Conservation (phyloP, 2,113 vertebrate species). For the Microtus richardsoni region DNA sequence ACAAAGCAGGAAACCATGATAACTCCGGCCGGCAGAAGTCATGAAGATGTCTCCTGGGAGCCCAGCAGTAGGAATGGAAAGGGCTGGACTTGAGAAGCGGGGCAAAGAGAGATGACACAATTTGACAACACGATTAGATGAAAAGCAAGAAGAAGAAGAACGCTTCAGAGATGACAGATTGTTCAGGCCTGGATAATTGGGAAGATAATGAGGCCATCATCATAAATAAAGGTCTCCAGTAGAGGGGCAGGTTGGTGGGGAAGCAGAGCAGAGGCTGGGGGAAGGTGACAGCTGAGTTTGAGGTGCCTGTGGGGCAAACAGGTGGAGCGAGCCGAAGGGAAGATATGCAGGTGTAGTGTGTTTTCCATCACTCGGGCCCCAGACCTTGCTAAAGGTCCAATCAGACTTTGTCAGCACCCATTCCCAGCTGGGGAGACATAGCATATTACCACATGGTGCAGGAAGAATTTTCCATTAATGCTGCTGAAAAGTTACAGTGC, state of each 20-base stretch:
- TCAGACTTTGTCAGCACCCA: slow-evolving; percentile 33
- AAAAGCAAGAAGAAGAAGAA: background rate
- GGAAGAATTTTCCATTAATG: slow-evolving; percentile 11
- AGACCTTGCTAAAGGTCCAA: slow-evolving; percentile 28
- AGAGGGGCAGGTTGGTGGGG: slow-evolving; percentile 25
- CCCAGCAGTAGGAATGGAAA: background rate
- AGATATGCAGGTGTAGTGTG: slow-evolving; percentile 66
- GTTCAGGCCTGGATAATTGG: slow-evolving; percentile 68
- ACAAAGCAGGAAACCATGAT: background rate
- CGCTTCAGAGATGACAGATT: slow-evolving; percentile 51
- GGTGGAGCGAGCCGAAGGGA: slow-evolving; percentile 67
- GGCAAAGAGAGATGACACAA: slow-evolving; percentile 52
- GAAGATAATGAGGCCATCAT: slow-evolving; percentile 50
- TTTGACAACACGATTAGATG: slow-evolving; percentile 61
- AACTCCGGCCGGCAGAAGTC: background rate
- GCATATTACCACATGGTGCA: background rate
- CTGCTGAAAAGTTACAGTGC: background rate
- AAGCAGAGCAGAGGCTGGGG: background rate
- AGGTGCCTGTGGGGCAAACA: slow-evolving; percentile 72
- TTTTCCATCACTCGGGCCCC: slow-evolving; percentile 3
- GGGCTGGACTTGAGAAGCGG: slow-evolving; percentile 5
- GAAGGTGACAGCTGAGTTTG: slow-evolving; percentile 46
- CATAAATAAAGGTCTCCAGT: slow-evolving; percentile 67
- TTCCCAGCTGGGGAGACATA: background rate
- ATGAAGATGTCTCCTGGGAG: background rate